A percentile compares a stretch with the other conserved stretches of the same genome.
Evolutionary conservation across 2,113 vertebrate species (phyloP).

Genomic region (Anoura caudifer): DNA sequence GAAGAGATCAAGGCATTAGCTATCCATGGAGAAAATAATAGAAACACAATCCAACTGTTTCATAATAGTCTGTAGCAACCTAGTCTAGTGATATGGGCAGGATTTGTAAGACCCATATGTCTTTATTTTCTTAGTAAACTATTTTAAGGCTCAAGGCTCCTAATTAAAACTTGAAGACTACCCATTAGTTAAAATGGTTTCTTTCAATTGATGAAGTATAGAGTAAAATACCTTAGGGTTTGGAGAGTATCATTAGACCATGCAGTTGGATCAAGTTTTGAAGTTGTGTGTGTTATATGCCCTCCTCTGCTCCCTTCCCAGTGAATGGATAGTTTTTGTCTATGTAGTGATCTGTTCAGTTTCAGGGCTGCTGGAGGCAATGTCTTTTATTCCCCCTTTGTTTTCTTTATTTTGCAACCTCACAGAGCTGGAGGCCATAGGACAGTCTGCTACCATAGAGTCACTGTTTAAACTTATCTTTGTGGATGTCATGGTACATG

Average conservation of each 20-base stretch:
- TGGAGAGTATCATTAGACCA: neutral
- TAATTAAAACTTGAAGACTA: neutral
- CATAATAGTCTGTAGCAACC: neutral
- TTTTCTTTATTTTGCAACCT: neutral
- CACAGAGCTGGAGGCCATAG: neutral
- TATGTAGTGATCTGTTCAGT: neutral
- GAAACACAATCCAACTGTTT: neutral
- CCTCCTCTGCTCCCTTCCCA: neutral
- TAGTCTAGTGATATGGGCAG: neutral
- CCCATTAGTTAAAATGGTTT: constrained; percentile 13
- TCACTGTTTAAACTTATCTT: neutral
- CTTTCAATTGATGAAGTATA: neutral
- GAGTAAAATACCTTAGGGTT: neutral
- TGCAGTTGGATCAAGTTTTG: neutral
- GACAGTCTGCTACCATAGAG: neutral
- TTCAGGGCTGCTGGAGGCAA: neutral
- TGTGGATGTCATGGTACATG: neutral
- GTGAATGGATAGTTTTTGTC: neutral
- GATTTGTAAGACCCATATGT: neutral
- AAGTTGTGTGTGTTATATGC: accelerated
- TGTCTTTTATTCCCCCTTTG: neutral
- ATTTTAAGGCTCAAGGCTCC: neutral
- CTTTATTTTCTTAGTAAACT: neutral
- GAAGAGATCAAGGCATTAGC: constrained; percentile 3
- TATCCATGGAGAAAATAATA: neutral